Evolutionary conservation across 2,797 vertebrate species (phyloP).

Genomic region (Peromyscus eremicus): DNA sequence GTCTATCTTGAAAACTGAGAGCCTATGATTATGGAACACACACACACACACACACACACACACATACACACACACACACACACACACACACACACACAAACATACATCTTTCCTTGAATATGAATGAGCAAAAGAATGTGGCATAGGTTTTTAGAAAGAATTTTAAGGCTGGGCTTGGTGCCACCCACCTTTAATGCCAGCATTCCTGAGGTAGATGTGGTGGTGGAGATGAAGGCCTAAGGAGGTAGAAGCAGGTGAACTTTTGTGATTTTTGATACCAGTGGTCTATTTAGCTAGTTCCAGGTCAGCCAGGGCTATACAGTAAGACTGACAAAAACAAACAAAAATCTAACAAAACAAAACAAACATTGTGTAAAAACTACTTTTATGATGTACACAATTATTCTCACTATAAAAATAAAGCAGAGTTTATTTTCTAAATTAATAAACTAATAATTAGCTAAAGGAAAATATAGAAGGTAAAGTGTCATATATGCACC

Average conservation of each 20-base stretch:
- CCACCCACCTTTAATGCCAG: background rate
- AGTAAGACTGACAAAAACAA: background rate
- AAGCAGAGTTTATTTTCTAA: background rate
- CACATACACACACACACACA: background rate
- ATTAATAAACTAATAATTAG: background rate
- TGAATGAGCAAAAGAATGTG: conserved; percentile 3
- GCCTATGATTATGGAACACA: background rate
- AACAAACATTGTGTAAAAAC: background rate
- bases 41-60: background rate
- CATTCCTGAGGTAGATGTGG: background rate
- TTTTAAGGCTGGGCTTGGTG: background rate
- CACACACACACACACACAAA: background rate
- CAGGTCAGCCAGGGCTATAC: background rate
- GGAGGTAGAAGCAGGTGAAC: background rate
- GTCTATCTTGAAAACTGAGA: background rate
- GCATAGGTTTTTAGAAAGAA: background rate
- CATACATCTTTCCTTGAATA: background rate
- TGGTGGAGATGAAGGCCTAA: background rate
- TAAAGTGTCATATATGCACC: background rate
- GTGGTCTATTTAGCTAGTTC: background rate
- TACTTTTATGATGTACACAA: background rate
- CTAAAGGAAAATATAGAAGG: background rate
- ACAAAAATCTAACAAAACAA: background rate
- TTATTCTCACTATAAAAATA: conserved; percentile 19
- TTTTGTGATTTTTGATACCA: background rate